These are phyloP conservation scores for Labeo rohita DNA, from an alignment of 2,113 vertebrate genomes.

Conservation along the genomic window DNA sequence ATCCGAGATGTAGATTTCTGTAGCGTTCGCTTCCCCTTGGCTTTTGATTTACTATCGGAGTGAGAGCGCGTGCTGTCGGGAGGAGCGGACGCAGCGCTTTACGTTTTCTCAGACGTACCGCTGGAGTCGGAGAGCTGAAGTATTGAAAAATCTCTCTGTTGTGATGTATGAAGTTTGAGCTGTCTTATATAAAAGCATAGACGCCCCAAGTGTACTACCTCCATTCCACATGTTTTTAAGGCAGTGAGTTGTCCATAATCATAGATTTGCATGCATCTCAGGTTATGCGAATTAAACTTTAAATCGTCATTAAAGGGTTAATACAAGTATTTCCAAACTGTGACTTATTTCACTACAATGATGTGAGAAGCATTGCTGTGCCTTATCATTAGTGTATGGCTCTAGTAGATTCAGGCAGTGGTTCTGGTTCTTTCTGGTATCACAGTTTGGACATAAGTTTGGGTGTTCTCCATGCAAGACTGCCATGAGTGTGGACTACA, in stretches of 20 bases:
- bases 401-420: background rate
- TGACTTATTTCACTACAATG: background rate
- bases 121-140: background rate
- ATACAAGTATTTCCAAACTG: background rate
- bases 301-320: background rate
- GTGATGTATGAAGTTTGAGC: background rate
- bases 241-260: background rate
- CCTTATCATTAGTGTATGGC: background rate
- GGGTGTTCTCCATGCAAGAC: background rate
- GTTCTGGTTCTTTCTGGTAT: background rate
- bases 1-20: conserved; percentile 56
- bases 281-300: background rate
- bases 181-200: background rate
- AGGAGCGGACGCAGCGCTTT: background rate
- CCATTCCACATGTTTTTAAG: background rate
- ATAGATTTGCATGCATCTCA: background rate
- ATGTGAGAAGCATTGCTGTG: background rate
- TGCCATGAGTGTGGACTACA: no score
- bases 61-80: conserved; percentile 36
- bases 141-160: background rate
- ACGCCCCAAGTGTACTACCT: background rate
- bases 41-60: conserved; percentile 47
- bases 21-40: background rate
- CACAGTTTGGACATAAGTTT: background rate
- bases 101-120: background rate